Conservation (phyloP, 2,113 vertebrate species). For the Turnix velox region DNA sequence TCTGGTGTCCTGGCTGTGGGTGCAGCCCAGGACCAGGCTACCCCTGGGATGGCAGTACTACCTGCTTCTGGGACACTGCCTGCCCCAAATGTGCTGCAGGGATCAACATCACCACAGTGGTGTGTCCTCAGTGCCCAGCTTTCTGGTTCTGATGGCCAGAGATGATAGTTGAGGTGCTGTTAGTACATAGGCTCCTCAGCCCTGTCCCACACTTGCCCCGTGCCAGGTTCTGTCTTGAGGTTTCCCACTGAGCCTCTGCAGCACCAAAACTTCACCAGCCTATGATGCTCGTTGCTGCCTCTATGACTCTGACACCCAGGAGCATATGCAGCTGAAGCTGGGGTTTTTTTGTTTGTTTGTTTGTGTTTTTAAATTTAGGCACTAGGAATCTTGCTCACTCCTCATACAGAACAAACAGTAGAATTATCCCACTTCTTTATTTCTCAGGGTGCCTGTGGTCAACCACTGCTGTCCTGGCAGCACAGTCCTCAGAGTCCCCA, state of each 20-base stretch:
- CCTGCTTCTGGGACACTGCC: not conserved
- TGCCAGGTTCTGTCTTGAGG: not conserved
- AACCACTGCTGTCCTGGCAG: not conserved
- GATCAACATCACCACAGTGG: not conserved
- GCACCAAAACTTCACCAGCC: not conserved
- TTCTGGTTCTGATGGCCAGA: not conserved
- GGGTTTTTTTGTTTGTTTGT: not conserved
- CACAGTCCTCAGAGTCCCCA: not conserved
- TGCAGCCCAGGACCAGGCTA: not conserved
- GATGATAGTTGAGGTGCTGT: not conserved
- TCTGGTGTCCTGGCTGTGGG: not conserved
- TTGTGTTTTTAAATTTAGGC: not conserved
- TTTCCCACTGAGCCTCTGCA: not conserved
- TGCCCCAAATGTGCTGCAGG: not conserved
- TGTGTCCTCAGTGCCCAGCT: not conserved
- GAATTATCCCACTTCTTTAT: not conserved
- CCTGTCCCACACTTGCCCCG: not conserved
- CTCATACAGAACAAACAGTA: not conserved
- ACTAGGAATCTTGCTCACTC: not conserved
- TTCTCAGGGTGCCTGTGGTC: not conserved
- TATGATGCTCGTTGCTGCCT: not conserved
- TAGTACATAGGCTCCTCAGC: not conserved
- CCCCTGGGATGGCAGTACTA: not conserved
- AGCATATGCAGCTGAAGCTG: not conserved
- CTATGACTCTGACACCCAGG: not conserved